Evolutionary conservation across 2,888 invertebrate genomes (phyloP).

Genomic region (Dynastes maya): DNA sequence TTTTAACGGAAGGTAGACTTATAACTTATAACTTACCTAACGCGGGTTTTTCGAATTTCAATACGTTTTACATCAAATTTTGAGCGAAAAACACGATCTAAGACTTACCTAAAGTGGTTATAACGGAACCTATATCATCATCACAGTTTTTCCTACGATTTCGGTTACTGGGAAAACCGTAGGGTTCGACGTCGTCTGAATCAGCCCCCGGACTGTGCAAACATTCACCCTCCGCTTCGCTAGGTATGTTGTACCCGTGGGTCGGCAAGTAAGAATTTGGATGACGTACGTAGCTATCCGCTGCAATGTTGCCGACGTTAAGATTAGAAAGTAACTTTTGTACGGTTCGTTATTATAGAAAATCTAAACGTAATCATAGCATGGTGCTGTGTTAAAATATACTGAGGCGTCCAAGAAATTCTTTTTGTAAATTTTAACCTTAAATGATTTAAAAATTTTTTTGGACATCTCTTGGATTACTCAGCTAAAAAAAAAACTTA

Average conservation of each 20-base stretch:
- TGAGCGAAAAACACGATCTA: background rate
- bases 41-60: no score
- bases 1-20: no score
- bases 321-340: slow-evolving; percentile 31
- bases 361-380: background rate
- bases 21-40: background rate
- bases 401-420: background rate
- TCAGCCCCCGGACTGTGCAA: slow-evolving; percentile 69
- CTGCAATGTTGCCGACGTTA: slow-evolving; percentile 54
- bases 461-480: background rate
- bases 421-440: background rate
- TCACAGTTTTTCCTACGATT: slow-evolving; percentile 71
- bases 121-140: slow-evolving; percentile 79
- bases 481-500: background rate
- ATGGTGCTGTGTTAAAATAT: slow-evolving; percentile 6
- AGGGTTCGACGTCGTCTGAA: slow-evolving; percentile 72
- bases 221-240: slow-evolving; percentile 77
- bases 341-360: background rate
- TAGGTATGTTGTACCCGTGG: slow-evolving; percentile 77
- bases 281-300: slow-evolving; percentile 84
- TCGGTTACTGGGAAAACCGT: slow-evolving; percentile 71
- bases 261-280: slow-evolving; percentile 87
- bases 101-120: slow-evolving; percentile 76
- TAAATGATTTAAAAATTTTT: background rate
- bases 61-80: background rate